Conservation (phyloP, 2,888 invertebrate species). For the Serripes groenlandicus region DNA sequence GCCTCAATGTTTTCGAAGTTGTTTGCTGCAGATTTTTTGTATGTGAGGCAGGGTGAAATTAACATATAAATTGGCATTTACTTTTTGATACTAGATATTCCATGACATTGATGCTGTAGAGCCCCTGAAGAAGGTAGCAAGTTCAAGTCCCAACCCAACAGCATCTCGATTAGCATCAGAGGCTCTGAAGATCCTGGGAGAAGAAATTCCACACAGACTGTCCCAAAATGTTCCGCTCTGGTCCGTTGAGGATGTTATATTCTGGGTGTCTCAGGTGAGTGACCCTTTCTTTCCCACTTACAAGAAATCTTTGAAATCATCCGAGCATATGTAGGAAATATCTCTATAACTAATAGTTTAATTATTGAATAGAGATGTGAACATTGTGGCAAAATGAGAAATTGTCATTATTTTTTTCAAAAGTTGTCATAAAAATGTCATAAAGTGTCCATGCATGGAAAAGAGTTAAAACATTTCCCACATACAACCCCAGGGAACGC, state of each 20-base stretch:
- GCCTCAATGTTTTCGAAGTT: too few species aligned
- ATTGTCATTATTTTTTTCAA: too few species aligned
- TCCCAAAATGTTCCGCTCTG: constrained; percentile 99
- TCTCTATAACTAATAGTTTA: too few species aligned
- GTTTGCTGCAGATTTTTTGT: too few species aligned
- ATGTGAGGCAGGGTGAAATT: background rate
- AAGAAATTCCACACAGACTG: constrained; percentile 98
- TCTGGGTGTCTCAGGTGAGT: constrained; percentile 96
- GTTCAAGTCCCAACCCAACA: constrained; percentile 98
- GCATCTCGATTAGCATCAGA: constrained; percentile 96
- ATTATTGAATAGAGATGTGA: too few species aligned
- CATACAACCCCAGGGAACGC: too few species aligned
- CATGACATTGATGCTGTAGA: constrained; percentile 98
- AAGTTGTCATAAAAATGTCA: too few species aligned
- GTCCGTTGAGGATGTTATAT: constrained; percentile 98
- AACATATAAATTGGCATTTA: background rate
- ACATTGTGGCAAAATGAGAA: too few species aligned
- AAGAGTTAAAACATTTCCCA: too few species aligned
- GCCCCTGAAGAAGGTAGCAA: constrained; percentile 97
- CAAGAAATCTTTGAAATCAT: too few species aligned
- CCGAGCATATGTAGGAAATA: too few species aligned
- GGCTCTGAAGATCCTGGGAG: constrained; percentile 92
- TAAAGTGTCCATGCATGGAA: too few species aligned
- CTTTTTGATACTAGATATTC: constrained; percentile 89
- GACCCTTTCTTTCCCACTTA: background rate